These are phyloP conservation scores for Micrasema longulum DNA, from an alignment of 1,140 invertebrate species.

Conservation along the genomic window DNA sequence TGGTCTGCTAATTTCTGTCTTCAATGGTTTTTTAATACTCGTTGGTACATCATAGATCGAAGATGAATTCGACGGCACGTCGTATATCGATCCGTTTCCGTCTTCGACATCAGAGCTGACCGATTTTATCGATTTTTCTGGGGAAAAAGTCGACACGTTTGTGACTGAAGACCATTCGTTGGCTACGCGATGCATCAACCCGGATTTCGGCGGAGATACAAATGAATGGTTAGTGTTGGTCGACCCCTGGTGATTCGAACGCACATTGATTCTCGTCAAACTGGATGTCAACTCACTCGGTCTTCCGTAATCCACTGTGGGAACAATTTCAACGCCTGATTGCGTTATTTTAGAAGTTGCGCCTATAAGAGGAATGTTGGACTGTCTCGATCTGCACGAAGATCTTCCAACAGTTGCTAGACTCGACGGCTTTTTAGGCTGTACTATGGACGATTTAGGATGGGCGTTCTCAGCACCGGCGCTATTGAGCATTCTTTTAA, in stretches of 20 bases:
- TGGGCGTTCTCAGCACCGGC: slow-evolving; percentile 54
- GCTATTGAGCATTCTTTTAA: slow-evolving; percentile 70
- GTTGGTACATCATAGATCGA: slow-evolving; percentile 64
- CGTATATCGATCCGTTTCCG: slow-evolving; percentile 61
- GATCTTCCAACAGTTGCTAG: slow-evolving; percentile 62
- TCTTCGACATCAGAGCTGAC: slow-evolving; percentile 59
- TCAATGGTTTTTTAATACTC: slow-evolving; percentile 58
- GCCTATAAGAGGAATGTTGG: slow-evolving; percentile 65
- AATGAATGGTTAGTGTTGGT: slow-evolving; percentile 14
- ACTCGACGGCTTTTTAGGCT: slow-evolving; percentile 61
- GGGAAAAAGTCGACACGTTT: slow-evolving; percentile 23
- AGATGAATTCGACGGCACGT: slow-evolving; percentile 62
- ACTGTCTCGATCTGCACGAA: slow-evolving; percentile 59
- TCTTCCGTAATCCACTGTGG: slow-evolving; percentile 65
- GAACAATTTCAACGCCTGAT: slow-evolving; percentile 64
- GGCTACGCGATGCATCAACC: slow-evolving; percentile 36
- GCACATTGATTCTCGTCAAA: slow-evolving; percentile 52
- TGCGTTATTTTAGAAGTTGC: slow-evolving; percentile 67
- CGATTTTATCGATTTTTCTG: slow-evolving; percentile 33
- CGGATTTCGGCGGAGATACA: slow-evolving; percentile 33
- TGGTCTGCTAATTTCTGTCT: neutral
- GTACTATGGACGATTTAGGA: slow-evolving; percentile 62
- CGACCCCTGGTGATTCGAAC: slow-evolving; percentile 10
- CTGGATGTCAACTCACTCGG: slow-evolving; percentile 57
- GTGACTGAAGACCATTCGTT: slow-evolving; percentile 48